Conservation (phyloP, 2,888 invertebrate species). For the Cremastobaeus sp. region DNA sequence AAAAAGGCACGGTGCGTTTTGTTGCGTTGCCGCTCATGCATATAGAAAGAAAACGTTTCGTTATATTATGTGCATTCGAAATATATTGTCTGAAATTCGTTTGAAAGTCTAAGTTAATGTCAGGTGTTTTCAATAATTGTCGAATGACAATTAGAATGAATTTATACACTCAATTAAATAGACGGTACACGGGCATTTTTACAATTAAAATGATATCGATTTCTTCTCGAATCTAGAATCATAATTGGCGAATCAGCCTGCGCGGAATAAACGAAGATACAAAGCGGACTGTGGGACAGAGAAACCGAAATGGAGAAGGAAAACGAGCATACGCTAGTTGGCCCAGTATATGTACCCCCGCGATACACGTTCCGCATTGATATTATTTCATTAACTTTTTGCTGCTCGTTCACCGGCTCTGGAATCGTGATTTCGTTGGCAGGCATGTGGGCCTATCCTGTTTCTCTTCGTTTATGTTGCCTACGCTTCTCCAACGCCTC, state of each 20-base stretch:
- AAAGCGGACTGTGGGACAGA: too few relatives aligned
- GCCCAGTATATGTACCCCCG: constrained; percentile 75
- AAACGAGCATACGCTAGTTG: constrained; percentile 69
- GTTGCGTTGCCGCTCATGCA: constrained; percentile 2
- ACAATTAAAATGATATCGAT: too few relatives aligned
- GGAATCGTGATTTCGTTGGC: constrained; percentile 67
- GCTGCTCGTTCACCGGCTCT: constrained; percentile 67
- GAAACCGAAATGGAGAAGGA: constrained; percentile 47
- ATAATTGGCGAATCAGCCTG: constrained; percentile 33
- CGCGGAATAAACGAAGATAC: constrained; percentile 37
- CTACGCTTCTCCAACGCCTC: constrained; percentile 42
- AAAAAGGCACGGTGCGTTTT: constrained; percentile 3
- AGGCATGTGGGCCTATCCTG: constrained; percentile 62
- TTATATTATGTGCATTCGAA: too few relatives aligned
- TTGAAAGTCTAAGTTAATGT: too few relatives aligned
- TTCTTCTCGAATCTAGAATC: constrained; percentile 28
- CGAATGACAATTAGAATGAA: too few relatives aligned
- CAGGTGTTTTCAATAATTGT: too few relatives aligned
- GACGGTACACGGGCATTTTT: too few relatives aligned
- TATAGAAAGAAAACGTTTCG: constrained; percentile 12
- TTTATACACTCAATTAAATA: too few relatives aligned
- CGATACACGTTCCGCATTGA: constrained; percentile 77
- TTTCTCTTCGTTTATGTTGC: constrained; percentile 43
- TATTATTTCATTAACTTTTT: constrained; percentile 78
- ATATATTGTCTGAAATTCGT: too few relatives aligned